Percentiles rank a stretch among this genome's conserved stretches.
These are phyloP conservation scores for Lophotis ruficrista DNA, from an alignment of 2,113 vertebrate genomes.

Conservation along the genomic window DNA sequence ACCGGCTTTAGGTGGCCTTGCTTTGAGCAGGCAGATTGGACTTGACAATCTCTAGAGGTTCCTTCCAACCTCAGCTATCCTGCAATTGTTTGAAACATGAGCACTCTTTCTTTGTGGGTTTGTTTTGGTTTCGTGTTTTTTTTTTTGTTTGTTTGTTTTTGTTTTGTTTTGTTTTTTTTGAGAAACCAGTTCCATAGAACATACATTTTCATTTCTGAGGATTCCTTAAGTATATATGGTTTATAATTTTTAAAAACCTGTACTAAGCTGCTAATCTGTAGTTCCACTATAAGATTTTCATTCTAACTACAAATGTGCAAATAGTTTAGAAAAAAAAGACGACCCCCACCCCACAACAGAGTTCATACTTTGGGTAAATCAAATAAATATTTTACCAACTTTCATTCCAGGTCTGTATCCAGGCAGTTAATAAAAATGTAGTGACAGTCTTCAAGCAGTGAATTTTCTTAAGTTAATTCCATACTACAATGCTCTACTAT, in stretches of 20 bases:
- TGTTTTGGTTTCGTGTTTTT: too few relatives aligned
- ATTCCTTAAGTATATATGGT: background rate
- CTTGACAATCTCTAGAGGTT: background rate
- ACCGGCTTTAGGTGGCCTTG: accelerated
- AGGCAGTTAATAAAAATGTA: background rate
- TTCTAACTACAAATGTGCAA: background rate
- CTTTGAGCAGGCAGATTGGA: background rate
- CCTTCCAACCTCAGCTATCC: background rate
- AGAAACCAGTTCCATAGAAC: too few relatives aligned
- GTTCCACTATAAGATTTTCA: background rate
- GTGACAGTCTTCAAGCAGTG: background rate
- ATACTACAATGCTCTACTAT: background rate
- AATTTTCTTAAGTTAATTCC: background rate
- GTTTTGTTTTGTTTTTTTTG: too few relatives aligned
- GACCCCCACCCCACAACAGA: accelerated
- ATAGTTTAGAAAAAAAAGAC: background rate
- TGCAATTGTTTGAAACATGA: background rate
- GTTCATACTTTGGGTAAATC: background rate
- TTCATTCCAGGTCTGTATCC: background rate
- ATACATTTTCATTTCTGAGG: background rate
- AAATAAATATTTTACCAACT: background rate
- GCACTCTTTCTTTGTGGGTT: too few relatives aligned
- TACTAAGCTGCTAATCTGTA: background rate
- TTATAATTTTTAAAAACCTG: background rate
- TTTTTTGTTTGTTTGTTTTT: too few relatives aligned